Evolutionary conservation across 1,140 invertebrate genomes (phyloP).

Genomic region (Drosophila ficusphila): DNA sequence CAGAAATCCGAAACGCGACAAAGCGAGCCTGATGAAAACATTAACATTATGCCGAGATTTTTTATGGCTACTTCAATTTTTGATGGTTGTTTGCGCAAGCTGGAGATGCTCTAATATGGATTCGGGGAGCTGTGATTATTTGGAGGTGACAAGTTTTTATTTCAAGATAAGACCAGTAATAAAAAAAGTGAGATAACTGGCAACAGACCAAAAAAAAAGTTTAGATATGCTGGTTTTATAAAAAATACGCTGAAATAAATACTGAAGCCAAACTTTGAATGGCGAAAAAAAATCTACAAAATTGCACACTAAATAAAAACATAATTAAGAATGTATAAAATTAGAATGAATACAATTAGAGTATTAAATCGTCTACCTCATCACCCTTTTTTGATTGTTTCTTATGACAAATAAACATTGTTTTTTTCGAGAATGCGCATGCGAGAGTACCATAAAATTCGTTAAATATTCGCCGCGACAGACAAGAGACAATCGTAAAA

Average conservation of each 20-base stretch:
- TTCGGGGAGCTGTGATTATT: not conserved
- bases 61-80: constrained; percentile 77
- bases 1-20: constrained; percentile 48
- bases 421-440: constrained; percentile 60
- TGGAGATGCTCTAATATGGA: constrained; percentile 5
- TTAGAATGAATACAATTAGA: too few species aligned
- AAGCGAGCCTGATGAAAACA: constrained; percentile 72
- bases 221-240: too few species aligned
- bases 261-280: too few species aligned
- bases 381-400: not conserved
- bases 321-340: too few species aligned
- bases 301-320: too few species aligned
- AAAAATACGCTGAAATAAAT: too few species aligned
- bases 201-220: too few species aligned
- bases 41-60: constrained; percentile 69
- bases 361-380: not conserved
- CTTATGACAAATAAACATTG: constrained; percentile 11
- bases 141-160: not conserved
- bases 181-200: too few species aligned
- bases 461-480: constrained; percentile 67
- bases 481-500: constrained; percentile 44
- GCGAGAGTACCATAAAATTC: constrained; percentile 71
- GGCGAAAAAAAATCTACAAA: too few species aligned
- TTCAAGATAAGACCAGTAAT: too few species aligned
- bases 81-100: constrained; percentile 46